These are phyloP conservation scores for Apodemus speciosus DNA, from an alignment of 2,113 vertebrate species.

Conservation along the genomic window DNA sequence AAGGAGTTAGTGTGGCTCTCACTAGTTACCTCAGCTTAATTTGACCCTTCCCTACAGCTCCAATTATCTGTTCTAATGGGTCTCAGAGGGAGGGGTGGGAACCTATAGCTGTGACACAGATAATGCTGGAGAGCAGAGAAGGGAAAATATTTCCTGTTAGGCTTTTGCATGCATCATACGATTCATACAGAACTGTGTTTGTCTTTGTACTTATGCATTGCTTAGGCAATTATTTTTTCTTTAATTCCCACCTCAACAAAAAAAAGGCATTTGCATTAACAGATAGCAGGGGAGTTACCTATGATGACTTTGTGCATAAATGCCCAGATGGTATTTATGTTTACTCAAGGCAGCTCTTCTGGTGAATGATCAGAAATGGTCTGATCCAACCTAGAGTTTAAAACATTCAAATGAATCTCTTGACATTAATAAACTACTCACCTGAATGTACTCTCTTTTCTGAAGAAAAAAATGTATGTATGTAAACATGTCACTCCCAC, in stretches of 20 bases:
- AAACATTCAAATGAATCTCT: slow-evolving; percentile 28
- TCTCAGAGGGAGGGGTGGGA: slow-evolving; percentile 50
- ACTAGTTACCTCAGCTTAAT: slow-evolving; percentile 52
- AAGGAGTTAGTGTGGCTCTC: slow-evolving; percentile 1
- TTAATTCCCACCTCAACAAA: not conserved
- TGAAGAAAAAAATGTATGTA: not conserved
- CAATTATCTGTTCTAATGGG: slow-evolving; percentile 64
- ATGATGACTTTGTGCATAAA: not conserved
- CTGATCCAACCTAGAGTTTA: not conserved
- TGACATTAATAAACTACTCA: not conserved
- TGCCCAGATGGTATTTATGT: not conserved
- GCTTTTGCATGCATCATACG: not conserved
- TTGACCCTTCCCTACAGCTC: slow-evolving; percentile 32
- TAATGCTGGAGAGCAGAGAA: not conserved
- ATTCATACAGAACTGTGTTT: slow-evolving; percentile 52
- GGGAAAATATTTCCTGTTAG: slow-evolving; percentile 20
- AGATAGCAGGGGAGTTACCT: not conserved
- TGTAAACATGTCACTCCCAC: not conserved
- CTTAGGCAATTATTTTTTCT: not conserved
- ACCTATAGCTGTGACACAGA: not conserved
- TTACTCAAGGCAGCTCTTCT: not conserved
- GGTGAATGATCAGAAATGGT: not conserved
- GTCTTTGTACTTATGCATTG: slow-evolving; percentile 62
- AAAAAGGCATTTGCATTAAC: not conserved
- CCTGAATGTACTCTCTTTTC: not conserved